Conservation (phyloP, 2,113 vertebrate species). For the Ancistrus triradiatus region DNA sequence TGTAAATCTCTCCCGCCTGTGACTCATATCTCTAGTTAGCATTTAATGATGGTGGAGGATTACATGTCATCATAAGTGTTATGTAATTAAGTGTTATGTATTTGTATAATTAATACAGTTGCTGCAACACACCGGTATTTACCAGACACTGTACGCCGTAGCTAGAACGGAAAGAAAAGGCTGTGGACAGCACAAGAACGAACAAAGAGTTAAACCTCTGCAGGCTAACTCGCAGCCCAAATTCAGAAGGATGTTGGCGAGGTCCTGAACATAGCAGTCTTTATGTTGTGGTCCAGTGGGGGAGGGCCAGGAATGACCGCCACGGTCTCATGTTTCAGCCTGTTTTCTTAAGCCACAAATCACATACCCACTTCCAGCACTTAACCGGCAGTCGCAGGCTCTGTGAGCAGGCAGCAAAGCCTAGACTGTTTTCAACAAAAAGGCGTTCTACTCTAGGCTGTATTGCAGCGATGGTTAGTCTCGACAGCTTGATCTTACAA, state of each 20-base stretch:
- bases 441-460: too few species aligned
- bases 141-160: neutral
- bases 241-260: constrained; percentile 35
- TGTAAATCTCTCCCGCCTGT: constrained; percentile 21
- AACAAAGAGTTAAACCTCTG: constrained; percentile 46
- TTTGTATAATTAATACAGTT: too few species aligned
- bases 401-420: constrained; percentile 11
- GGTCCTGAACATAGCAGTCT: constrained; percentile 58
- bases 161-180: constrained; percentile 31
- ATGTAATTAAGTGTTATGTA: too few species aligned
- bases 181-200: constrained; percentile 25
- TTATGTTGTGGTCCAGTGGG: constrained; percentile 53
- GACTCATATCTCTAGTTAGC: constrained; percentile 15
- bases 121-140: neutral
- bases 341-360: constrained; percentile 62
- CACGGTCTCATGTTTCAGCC: constrained; percentile 50
- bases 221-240: constrained; percentile 48
- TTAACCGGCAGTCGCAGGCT: constrained; percentile 37
- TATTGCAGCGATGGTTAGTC: too few species aligned
- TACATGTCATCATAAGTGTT: neutral
- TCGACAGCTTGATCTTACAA: too few species aligned
- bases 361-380: constrained; percentile 51
- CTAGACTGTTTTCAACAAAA: too few species aligned
- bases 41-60: too few species aligned
- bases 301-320: constrained; percentile 46